Evolutionary conservation across 2,888 invertebrate genomes (phyloP), one percentile per base, ranked within the genome.

Genomic region (Eilema sororculum): DNA sequence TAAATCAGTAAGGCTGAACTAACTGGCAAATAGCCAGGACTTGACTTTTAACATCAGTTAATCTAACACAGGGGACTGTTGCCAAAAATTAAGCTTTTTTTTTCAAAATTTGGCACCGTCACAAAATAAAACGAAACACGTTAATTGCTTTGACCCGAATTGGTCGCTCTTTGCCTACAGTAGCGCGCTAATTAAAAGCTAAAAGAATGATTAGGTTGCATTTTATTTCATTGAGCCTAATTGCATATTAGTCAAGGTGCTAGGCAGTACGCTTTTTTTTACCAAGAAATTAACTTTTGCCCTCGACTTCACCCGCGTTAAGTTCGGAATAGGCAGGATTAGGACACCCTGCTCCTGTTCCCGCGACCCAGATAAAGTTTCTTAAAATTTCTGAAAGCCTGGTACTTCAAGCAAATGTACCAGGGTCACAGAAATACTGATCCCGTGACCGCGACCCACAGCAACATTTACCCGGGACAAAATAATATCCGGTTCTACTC

Each of bases 121-220:
- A 83, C 89, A 82, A 91, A 90, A 92, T 88, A 91, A 91, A 92
- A 91, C 83, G 84, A 82, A 85, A 84, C 86, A 90, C 87, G 88
- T 88, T 93, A 93, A 94, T 93, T 94, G 90, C 90, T 89, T 79
- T 88, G 90, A 90, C 91, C 92, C 81, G 79, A 89, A 91, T 92
- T 86, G 88, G 86, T 77, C 77, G 80, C 84, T 87, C 84, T 88
- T 89, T 88, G 85, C 84, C 82, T 84, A 77, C 77, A 72, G 62
- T 66, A 66, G 73, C 65, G 68, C 69, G 82, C 82, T 89, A 89
- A 90, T 91, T 89, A 89, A 87, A 89, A 77, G 81, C 60, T 57
- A 77, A 72, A 77, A 72, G 37, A 70, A 70, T 65, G 76, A 74
- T 75, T 77, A 73, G 72, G 65, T 65, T 81, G 69, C 73, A 61